phyloP scores from a whole-genome alignment of 92 coral and sea anemone genomes.

The Phenganax marumi region DNA sequence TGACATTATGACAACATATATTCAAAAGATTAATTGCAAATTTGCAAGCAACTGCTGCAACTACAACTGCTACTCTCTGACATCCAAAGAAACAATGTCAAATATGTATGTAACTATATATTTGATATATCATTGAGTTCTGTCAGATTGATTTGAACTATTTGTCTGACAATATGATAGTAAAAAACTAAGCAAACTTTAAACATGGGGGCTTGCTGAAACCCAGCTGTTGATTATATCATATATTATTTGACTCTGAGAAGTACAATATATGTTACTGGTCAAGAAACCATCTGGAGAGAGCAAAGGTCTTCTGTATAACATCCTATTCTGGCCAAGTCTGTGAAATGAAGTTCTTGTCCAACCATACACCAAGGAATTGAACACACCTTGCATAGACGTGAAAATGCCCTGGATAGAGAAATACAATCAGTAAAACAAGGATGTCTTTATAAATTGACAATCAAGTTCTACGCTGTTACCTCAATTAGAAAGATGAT shows the following conservation, averaged over 20 bases:
- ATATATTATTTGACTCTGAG: not conserved
- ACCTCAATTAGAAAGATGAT: slow-evolving; percentile 52
- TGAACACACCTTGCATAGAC: slow-evolving; percentile 92
- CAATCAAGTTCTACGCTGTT: not conserved
- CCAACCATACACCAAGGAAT: slow-evolving; percentile 96
- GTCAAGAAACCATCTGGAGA: slow-evolving; percentile 22
- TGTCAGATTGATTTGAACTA: too few species aligned
- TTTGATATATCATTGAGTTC: too few species aligned
- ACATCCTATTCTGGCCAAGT: slow-evolving; percentile 41
- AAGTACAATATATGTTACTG: slow-evolving; percentile 8
- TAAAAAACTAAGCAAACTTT: too few species aligned
- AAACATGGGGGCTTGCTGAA: too few species aligned
- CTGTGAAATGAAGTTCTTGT: slow-evolving; percentile 78
- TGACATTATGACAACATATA: too few species aligned
- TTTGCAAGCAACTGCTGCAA: too few species aligned
- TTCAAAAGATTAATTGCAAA: too few species aligned
- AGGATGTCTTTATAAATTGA: not conserved
- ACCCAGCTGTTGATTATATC: not conserved
- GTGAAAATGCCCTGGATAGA: slow-evolving; percentile 76
- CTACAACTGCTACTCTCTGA: too few species aligned
- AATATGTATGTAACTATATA: too few species aligned
- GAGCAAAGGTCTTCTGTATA: slow-evolving; percentile 26
- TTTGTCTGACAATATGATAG: too few species aligned
- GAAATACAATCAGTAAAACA: not conserved
- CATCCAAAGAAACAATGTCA: too few species aligned